Conservation (phyloP, 1,140 invertebrate genomes). For the Drosophila guanche region DNA sequence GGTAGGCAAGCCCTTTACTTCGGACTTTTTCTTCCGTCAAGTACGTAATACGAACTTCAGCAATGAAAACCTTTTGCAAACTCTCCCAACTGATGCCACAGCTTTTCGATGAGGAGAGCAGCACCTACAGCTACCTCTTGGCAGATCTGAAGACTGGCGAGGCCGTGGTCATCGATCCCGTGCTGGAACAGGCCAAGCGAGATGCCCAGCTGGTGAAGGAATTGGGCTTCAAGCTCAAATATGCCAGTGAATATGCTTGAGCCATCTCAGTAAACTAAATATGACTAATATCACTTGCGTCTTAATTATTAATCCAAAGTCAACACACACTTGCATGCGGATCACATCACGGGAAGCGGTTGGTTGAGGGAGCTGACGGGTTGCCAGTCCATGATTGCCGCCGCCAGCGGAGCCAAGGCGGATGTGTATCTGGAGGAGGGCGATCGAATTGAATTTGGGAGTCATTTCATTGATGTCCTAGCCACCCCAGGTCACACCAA, state of each 20-base stretch:
- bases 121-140: slow-evolving; percentile 98
- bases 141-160: slow-evolving; percentile 91
- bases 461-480: slow-evolving; percentile 88
- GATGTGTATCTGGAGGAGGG: slow-evolving; percentile 91
- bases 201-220: slow-evolving; percentile 92
- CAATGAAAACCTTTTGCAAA: slow-evolving; percentile 47
- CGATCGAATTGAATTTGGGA: slow-evolving; percentile 90
- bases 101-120: slow-evolving; percentile 96
- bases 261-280: too few species aligned
- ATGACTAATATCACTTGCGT: slow-evolving; percentile 11
- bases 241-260: slow-evolving; percentile 90
- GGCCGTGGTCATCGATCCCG: slow-evolving; percentile 98
- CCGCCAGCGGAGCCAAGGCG: slow-evolving; percentile 92
- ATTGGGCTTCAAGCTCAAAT: slow-evolving; percentile 92
- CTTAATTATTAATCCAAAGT: slow-evolving; percentile 84
- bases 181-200: slow-evolving; percentile 93
- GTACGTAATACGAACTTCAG: slow-evolving; percentile 48
- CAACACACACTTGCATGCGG: slow-evolving; percentile 99
- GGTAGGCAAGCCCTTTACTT: slow-evolving; percentile 65
- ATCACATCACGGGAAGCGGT: slow-evolving; percentile 98
- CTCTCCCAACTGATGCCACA: slow-evolving; percentile 80
- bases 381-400: slow-evolving; percentile 93
- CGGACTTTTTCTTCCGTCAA: slow-evolving; percentile 83
- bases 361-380: slow-evolving; percentile 91
- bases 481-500: slow-evolving; percentile 98